Conservation (phyloP, 2,113 vertebrate species). For the Megaceryle maxima region DNA sequence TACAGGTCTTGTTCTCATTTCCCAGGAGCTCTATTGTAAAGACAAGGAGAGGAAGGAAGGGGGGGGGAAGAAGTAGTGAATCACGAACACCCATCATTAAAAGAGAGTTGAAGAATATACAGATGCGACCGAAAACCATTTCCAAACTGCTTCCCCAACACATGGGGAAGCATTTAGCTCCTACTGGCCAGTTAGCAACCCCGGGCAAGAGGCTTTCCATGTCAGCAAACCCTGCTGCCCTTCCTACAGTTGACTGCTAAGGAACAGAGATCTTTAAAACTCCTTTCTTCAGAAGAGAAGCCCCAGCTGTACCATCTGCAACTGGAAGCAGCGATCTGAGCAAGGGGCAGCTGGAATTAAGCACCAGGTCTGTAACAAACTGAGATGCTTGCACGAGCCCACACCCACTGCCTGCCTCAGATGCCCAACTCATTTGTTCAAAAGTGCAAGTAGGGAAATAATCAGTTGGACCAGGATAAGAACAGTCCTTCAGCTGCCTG, state of each 20-base stretch:
- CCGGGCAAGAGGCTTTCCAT: background rate
- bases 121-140: background rate
- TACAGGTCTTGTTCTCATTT: background rate
- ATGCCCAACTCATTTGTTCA: background rate
- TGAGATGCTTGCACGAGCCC: background rate
- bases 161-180: background rate
- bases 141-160: background rate
- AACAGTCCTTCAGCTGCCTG: background rate
- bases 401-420: accelerated
- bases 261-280: background rate
- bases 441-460: background rate
- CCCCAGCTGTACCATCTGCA: accelerated
- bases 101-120: background rate
- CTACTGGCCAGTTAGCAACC: background rate
- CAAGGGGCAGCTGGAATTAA: background rate
- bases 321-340: accelerated
- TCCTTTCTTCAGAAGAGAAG: background rate
- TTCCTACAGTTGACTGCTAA: background rate
- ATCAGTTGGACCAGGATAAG: background rate
- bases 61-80: background rate
- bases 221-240: background rate
- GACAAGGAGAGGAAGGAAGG: background rate
- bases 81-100: background rate
- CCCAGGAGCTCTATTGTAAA: background rate
- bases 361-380: accelerated